Base-by-base conservation (phyloP, 2,888 invertebrate species). In the Drosophila glabriapex region DNA sequence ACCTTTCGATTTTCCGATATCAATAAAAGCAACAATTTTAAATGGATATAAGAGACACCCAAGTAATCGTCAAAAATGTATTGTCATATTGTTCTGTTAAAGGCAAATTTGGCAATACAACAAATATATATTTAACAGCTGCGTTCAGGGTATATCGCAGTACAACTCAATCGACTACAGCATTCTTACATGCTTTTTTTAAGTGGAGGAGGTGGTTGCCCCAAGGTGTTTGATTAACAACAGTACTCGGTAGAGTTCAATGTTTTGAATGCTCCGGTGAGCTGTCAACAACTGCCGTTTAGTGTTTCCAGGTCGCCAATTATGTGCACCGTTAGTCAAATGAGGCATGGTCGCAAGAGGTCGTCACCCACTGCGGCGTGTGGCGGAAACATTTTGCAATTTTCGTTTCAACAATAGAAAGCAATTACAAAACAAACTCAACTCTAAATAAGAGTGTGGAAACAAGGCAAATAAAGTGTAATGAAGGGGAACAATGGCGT, bases 381-480 rank as follows among this genome's bases (percentile, higher is more conserved):
- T 46, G 74, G 74, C 56, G 76, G 71, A 81, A 81, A 83, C 84
- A 86, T 83, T 85, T 89, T 79, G 76, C 84, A 85, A 85, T 89
- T 85, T 85, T 85, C 87, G 81, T 76, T 89, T 76, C 62, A 89
- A 85, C 85, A 85, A 89, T 89, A 71, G 87, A 85, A 89, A 89
- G 87, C 85, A 85, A 85, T 89, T 85, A 83, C 89, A 89, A 89
- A 83, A 83, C 87, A 89, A 85, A 89, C 84, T 83, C 79, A 41
- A 62, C 69, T 84, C 79, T 73, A 73, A 89, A 83, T 89, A 86
- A 84, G 89, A 86, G 83, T 85, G 89, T 83, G 89, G 86, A 78
- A 85, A 78, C 69, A 69, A 55, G 76, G 76, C 79, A 83, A 83
- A 89, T 87, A 83, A 76, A 78, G 59, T 82, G 61, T 62, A 71